A percentile compares a stretch with the other conserved stretches of the same genome.
Evolutionary conservation across 2,888 invertebrate species (phyloP).

Genomic region (Polymixis flavicincta): DNA sequence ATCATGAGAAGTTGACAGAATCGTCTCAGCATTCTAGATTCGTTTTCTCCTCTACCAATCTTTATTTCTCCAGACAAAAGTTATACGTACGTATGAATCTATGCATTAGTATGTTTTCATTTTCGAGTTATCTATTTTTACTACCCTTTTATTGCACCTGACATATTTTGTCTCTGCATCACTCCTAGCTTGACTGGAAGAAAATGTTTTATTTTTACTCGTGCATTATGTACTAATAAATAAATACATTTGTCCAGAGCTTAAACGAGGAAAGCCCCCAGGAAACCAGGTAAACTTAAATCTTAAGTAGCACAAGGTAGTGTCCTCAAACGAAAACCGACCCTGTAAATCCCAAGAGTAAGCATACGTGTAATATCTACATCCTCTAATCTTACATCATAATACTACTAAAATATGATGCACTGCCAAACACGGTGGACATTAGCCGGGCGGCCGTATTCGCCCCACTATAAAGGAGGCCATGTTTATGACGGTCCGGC

Average conservation of each 20-base stretch:
- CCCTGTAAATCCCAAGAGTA: conserved; percentile 34
- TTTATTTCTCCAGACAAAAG: too few species aligned
- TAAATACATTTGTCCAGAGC: not conserved
- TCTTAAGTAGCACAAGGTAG: not conserved
- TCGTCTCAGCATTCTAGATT: too few species aligned
- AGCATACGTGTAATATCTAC: conserved; percentile 49
- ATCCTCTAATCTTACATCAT: conserved; percentile 53
- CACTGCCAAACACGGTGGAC: conserved; percentile 52
- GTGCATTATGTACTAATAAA: too few species aligned
- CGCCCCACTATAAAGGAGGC: conserved; percentile 61
- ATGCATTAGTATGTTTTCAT: too few species aligned
- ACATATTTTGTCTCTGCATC: too few species aligned
- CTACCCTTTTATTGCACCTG: too few species aligned
- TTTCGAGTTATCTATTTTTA: too few species aligned
- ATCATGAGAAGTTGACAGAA: too few species aligned
- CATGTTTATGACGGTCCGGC: conserved; percentile 62
- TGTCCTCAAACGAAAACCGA: not conserved
- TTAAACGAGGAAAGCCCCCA: not conserved
- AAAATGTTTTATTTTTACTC: too few species aligned
- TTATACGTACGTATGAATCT: too few species aligned
- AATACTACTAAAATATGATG: conserved; percentile 60
- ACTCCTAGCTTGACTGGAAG: too few species aligned
- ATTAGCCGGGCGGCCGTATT: conserved; percentile 53
- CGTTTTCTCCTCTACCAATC: too few species aligned
- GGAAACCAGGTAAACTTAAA: not conserved